These are phyloP conservation scores for Cirrhinus molitorella DNA, from an alignment of 2,797 vertebrate species.

Conservation along the genomic window DNA sequence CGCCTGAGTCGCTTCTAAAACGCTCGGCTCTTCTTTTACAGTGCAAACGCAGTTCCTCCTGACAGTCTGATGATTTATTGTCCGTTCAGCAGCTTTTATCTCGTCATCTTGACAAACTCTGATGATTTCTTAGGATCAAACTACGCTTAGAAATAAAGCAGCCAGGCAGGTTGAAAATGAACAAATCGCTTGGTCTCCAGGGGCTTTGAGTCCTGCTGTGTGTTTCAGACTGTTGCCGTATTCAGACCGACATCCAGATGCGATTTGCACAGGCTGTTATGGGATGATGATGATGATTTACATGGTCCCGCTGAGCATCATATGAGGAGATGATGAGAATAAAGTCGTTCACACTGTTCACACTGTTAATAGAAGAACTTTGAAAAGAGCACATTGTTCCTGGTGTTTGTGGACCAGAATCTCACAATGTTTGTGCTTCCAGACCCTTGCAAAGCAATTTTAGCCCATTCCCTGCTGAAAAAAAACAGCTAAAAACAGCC, in stretches of 20 bases:
- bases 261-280: background rate
- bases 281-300: slow-evolving; percentile 9
- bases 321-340: background rate
- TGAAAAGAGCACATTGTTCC: background rate
- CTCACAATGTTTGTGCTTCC: background rate
- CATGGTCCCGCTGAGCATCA: background rate
- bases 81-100: slow-evolving; percentile 25
- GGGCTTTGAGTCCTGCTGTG: background rate
- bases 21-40: background rate
- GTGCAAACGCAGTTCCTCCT: background rate
- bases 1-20: background rate
- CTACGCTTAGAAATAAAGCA: slow-evolving; percentile 29
- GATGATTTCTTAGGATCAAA: slow-evolving; percentile 29
- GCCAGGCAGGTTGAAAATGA: slow-evolving; percentile 8
- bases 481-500: too few relatives aligned
- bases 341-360: background rate
- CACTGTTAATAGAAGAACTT: background rate
- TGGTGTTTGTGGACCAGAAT: background rate
- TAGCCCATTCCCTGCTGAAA: too few relatives aligned
- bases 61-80: slow-evolving; percentile 31
- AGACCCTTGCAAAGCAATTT: background rate
- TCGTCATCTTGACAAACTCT: slow-evolving; percentile 34
- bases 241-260: background rate
- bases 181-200: slow-evolving; percentile 1
- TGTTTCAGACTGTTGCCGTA: slow-evolving; percentile 8